A percentile compares a stretch with the other conserved stretches of the same genome.
Conservation (phyloP, 2,113 vertebrate genomes). For the Chloropsis cyanopogon region DNA sequence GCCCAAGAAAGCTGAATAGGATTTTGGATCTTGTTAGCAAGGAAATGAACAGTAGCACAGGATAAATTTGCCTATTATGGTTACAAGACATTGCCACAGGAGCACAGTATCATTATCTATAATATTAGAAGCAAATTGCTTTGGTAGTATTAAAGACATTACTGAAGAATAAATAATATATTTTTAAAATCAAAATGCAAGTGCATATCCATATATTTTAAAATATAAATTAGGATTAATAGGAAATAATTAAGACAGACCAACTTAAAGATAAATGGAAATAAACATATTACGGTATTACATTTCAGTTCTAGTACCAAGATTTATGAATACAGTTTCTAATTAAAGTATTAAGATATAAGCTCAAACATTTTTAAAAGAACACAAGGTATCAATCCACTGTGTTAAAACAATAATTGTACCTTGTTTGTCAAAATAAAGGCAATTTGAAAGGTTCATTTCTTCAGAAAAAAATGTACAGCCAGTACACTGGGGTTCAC, state of each 20-base stretch:
- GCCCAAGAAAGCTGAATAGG: not conserved
- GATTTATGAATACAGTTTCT: not conserved
- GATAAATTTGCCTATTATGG: not conserved
- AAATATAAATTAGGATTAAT: not conserved
- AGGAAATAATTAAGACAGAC: not conserved
- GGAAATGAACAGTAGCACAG: not conserved
- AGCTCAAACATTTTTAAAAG: not conserved
- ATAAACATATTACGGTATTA: not conserved
- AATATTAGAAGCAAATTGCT: not conserved
- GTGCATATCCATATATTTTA: not conserved
- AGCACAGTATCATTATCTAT: not conserved
- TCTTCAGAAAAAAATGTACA: not conserved
- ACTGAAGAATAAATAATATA: not conserved
- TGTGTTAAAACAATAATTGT: not conserved
- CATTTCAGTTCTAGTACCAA: not conserved
- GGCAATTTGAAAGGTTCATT: not conserved
- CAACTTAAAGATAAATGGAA: not conserved
- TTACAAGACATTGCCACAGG: not conserved
- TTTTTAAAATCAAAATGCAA: not conserved
- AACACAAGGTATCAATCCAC: not conserved
- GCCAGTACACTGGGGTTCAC: not conserved
- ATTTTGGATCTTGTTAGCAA: not conserved
- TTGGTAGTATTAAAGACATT: not conserved
- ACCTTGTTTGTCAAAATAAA: not conserved
- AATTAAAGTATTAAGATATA: not conserved